Percentiles rank a stretch among this genome's conserved stretches.
Evolutionary conservation across 2,113 vertebrate genomes (phyloP).

Genomic region (Parotia lawesii): DNA sequence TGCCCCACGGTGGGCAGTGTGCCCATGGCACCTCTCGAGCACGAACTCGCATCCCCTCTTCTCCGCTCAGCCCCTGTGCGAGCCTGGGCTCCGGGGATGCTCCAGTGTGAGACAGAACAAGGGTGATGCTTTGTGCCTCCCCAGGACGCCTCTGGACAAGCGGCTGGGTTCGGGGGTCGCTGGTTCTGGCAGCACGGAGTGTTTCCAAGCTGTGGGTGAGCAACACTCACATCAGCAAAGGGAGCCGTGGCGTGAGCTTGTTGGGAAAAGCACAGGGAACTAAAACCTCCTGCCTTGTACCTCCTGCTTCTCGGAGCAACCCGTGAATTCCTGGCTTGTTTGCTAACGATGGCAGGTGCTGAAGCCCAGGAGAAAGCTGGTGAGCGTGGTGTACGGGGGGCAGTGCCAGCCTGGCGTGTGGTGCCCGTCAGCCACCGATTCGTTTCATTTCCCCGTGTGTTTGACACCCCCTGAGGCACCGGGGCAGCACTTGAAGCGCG

Average conservation of each 20-base stretch:
- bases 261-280: fast-evolving
- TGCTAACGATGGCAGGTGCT: fast-evolving
- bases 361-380: neutral
- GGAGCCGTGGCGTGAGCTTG: fast-evolving
- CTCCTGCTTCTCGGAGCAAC: neutral
- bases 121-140: neutral
- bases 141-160: fast-evolving
- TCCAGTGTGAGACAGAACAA: fast-evolving
- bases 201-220: neutral
- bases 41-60: fast-evolving
- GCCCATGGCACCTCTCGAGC: fast-evolving
- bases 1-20: fast-evolving
- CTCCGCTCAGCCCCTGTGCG: fast-evolving
- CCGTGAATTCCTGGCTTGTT: fast-evolving
- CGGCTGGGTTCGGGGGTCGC: fast-evolving
- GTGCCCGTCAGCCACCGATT: neutral
- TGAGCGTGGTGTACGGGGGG: fast-evolving
- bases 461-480: neutral
- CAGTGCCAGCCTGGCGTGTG: fast-evolving
- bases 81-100: neutral
- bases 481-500: fast-evolving
- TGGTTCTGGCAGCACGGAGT: fast-evolving
- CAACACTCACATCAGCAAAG: neutral
- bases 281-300: neutral
- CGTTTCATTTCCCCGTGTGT: fast-evolving